phyloP scores from a whole-genome alignment of 2,113 vertebrate genomes.

The Cheilinus undulatus region DNA sequence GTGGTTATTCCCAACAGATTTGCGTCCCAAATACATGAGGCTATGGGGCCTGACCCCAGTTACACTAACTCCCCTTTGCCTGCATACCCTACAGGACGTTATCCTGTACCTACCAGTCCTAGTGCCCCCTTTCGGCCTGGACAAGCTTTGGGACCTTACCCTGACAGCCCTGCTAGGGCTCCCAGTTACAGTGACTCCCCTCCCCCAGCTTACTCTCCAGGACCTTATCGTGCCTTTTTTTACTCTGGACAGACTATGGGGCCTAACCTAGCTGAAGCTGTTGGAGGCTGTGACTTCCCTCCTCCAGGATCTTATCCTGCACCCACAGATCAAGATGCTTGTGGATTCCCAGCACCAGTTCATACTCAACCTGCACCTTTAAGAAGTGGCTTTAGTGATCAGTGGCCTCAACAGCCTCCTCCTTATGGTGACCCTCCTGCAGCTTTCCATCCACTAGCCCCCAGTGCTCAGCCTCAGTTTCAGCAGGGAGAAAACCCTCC shows the following conservation, averaged over 20 bases:
- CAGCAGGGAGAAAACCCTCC: conserved; percentile 28
- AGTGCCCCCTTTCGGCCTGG: neutral
- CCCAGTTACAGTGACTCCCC: conserved; percentile 44
- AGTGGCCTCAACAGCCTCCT: conserved; percentile 20
- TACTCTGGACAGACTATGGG: too few relatives aligned
- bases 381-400: conserved; percentile 12
- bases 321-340: neutral
- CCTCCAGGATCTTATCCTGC: conserved; percentile 7
- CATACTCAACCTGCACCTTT: conserved; percentile 14
- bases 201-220: too few relatives aligned
- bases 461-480: conserved; percentile 28
- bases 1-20: too few relatives aligned
- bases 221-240: neutral
- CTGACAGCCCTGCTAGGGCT: neutral
- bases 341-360: conserved; percentile 22
- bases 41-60: too few relatives aligned
- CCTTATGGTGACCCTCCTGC: neutral
- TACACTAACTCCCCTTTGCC: too few relatives aligned
- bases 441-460: neutral
- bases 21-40: too few relatives aligned
- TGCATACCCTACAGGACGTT: neutral
- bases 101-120: neutral
- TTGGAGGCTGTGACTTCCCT: conserved; percentile 54
- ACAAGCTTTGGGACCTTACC: conserved; percentile 6
- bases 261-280: too few relatives aligned